These are phyloP conservation scores for Xiphias gladius DNA, from an alignment of 2,113 vertebrate species.

Conservation along the genomic window DNA sequence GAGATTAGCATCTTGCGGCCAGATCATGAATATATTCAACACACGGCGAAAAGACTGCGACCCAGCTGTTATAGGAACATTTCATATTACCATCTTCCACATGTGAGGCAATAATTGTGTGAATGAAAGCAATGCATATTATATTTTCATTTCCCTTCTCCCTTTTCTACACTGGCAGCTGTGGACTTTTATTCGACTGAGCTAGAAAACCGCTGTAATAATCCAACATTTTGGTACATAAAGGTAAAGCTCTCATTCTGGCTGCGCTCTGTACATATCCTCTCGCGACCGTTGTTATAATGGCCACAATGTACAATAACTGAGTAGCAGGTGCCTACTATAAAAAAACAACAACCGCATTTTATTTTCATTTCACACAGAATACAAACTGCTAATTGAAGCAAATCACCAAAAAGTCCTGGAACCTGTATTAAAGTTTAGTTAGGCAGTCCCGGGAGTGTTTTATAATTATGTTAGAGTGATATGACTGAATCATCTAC, in stretches of 20 bases:
- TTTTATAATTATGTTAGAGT: constrained; percentile 22
- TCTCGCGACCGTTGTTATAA: constrained; percentile 42
- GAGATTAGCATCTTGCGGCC: constrained; percentile 72
- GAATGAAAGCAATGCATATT: constrained; percentile 79
- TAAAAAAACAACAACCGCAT: constrained; percentile 24
- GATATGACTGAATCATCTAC: constrained; percentile 7
- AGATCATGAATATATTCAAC: constrained; percentile 83
- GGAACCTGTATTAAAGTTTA: constrained; percentile 19
- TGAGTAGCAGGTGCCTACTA: constrained; percentile 68
- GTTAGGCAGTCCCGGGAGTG: not conserved
- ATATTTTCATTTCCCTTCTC: constrained; percentile 74
- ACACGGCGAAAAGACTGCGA: constrained; percentile 60
- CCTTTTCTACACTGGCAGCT: constrained; percentile 66
- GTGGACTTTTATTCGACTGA: constrained; percentile 74
- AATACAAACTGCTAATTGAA: constrained; percentile 24
- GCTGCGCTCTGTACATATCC: constrained; percentile 64
- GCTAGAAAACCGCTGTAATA: constrained; percentile 68
- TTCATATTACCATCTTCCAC: constrained; percentile 77
- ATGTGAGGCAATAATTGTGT: constrained; percentile 77
- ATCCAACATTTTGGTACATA: constrained; percentile 56
- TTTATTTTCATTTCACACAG: constrained; percentile 42
- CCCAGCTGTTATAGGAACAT: constrained; percentile 81
- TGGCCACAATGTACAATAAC: constrained; percentile 53
- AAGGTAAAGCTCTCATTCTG: constrained; percentile 61
- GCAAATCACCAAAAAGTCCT: not conserved